Conservation (phyloP, 2,888 invertebrate species). For the Plagodis pulveraria region DNA sequence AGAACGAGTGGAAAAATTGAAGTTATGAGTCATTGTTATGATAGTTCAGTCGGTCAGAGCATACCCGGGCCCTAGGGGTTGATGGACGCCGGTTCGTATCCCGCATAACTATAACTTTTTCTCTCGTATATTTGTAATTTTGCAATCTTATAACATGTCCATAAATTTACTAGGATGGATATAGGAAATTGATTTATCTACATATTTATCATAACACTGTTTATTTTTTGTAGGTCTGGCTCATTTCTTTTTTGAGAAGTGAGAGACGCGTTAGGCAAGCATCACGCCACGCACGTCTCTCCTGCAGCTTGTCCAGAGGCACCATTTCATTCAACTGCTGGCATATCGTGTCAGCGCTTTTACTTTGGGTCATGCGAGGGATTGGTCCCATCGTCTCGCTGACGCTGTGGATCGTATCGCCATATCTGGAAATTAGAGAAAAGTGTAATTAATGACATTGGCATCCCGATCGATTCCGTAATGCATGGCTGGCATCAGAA, state of each 20-base stretch:
- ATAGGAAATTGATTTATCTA: too few species aligned
- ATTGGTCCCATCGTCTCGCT: conserved; percentile 91
- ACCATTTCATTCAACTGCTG: conserved; percentile 90
- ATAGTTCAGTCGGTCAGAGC: too few species aligned
- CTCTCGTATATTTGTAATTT: too few species aligned
- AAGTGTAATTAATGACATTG: not conserved
- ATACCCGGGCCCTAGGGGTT: too few species aligned
- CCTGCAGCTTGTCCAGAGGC: conserved; percentile 89
- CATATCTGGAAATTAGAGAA: conserved; percentile 64
- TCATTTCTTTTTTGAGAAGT: conserved; percentile 52
- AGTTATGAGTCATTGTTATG: too few species aligned
- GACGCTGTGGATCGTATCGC: conserved; percentile 84
- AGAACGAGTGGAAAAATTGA: too few species aligned
- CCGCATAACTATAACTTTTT: too few species aligned
- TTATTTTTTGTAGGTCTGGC: not conserved
- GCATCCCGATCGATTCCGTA: too few species aligned
- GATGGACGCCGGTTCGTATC: too few species aligned
- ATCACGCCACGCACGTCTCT: conserved; percentile 93
- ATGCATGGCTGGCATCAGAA: too few species aligned
- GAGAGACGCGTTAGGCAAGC: conserved; percentile 92
- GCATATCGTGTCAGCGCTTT: conserved; percentile 87
- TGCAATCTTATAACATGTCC: too few species aligned
- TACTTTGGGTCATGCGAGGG: conserved; percentile 88
- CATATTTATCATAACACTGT: not conserved
- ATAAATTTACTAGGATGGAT: too few species aligned